phyloP scores from a whole-genome alignment of 2,797 vertebrate genomes.

The Manis crassicaudata region DNA sequence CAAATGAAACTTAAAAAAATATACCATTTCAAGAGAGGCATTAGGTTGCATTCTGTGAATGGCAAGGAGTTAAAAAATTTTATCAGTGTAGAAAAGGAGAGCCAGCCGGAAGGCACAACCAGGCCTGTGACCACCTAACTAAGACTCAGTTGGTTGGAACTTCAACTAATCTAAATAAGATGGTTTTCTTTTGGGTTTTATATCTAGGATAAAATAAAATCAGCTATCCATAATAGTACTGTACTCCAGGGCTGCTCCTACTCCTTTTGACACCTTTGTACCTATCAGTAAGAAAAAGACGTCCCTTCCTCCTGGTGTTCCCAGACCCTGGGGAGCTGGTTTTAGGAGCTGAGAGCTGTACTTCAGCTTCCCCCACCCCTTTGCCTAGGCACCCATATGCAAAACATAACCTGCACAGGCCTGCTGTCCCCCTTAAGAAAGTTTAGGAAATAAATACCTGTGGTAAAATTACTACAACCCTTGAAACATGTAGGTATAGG shows the following conservation, averaged over 20 bases:
- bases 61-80: not conserved
- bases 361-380: not conserved
- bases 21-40: not conserved
- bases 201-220: not conserved
- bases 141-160: not conserved
- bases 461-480: not conserved
- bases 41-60: not conserved
- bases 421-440: not conserved
- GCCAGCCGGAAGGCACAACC: not conserved
- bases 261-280: not conserved
- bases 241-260: not conserved
- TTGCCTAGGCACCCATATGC: not conserved
- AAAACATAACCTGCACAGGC: not conserved
- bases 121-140: not conserved
- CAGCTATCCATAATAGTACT: not conserved
- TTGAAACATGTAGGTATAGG: not conserved
- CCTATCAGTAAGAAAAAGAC: not conserved
- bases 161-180: not conserved
- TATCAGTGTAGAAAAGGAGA: not conserved
- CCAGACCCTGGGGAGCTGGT: not conserved
- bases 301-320: not conserved
- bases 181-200: not conserved
- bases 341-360: not conserved
- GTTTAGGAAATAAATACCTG: not conserved
- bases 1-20: not conserved